Base-by-base conservation (phyloP, 2,888 invertebrate species). In the Galeopsomyia nigrocyanea region DNA sequence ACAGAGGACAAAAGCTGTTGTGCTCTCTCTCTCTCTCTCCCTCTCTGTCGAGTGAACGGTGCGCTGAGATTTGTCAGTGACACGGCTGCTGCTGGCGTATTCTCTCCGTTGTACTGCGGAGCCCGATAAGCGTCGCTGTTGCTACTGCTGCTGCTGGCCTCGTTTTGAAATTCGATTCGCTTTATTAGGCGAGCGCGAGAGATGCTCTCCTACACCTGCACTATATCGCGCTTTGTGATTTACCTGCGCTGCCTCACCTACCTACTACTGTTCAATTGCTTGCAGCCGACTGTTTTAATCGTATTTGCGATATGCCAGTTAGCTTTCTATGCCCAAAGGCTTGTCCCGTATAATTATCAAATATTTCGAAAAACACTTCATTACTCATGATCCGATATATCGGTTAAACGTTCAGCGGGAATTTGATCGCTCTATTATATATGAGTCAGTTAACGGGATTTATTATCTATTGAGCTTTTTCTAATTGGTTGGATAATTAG, bases 111-210 rank as follows among this genome's bases (percentile, higher is more conserved):
- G 31, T 57, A 21, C 53, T 50, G 63, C 19, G 49, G 39, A 19
- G 50, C 10, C 55, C 56, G 67, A 75, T 73, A 75, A 73, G 63
- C 55, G 19, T 13, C 61, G 69, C 49, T 5, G 26, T 5, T 5
- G 26, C 26, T 5, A 5, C 26, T 26, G 26, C 26, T 26, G 2
- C 26, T 26, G 26, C 26, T 26, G 26, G 26, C 63, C 73, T 75
- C 31, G 60, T 73, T 75, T 70, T 21, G 22, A 53, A 70, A 72
- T 72, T 70, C 68, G 69, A 75, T 75, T 73, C 66, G 55, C 61
- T 68, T 75, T 66, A 68, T 75, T 71, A 69, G n/a, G 71, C 62
- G 47, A 31, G 31, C 22, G n/a, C n/a, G n/a, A n/a, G n/a, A n/a
- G 26, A 9, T 3, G 16, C 31, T 16, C 22, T 16, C 6, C 46